Base-by-base conservation (phyloP, 1,140 invertebrate species). In the Campoletis sonorensis region DNA sequence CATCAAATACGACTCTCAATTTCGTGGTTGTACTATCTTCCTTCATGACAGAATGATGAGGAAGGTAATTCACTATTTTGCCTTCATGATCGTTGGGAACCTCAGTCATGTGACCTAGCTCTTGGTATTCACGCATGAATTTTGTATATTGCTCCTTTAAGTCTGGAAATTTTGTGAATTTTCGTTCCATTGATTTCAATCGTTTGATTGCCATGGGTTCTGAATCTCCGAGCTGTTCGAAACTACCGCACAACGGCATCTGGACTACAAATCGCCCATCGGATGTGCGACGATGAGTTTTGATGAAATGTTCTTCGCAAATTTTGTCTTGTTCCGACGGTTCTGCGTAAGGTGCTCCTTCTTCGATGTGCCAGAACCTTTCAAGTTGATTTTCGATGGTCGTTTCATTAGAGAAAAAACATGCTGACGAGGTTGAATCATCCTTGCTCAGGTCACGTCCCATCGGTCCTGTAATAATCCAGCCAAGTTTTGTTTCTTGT, bases 51-150 rank as follows among this genome's bases (percentile, higher is more conserved):
- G 49, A 15, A 54, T 54, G 73, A 21, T 71, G 68, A 13, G 27
- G 77, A 37, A 79, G 54, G 73, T 88, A 89, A 21, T 61, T 49
- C 4, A 68, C 7, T 30, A 79, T 23, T 18, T 68, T 7, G 33
- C 23, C 26, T 33, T 16, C n/a, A 16, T 68, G 26, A 16, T 15
- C 16, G 23, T 68, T 68, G 30, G 27, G 67, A 21, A 45, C 27
- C 30, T 33, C 58, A 49, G 58, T 54, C 88, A 91, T 89, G 81
- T 90, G 89, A 70, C 87, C 87, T 16, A 91, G 54, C 1, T 61
- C 8, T 71, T 88, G 51, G 75, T 91, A 91, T 81, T 91, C 90
- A 10, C 79, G 18, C 83, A 91, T 84, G 23, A 85, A 77, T 10
- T 23, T 49, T n/a, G 26, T 61, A 21, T 85, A 83, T 64, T 83